Evolutionary conservation across 64 coral and sea anemone species (phyloP), one percentile per base, ranked within the genome.

Genomic region (Anthopleura sola): DNA sequence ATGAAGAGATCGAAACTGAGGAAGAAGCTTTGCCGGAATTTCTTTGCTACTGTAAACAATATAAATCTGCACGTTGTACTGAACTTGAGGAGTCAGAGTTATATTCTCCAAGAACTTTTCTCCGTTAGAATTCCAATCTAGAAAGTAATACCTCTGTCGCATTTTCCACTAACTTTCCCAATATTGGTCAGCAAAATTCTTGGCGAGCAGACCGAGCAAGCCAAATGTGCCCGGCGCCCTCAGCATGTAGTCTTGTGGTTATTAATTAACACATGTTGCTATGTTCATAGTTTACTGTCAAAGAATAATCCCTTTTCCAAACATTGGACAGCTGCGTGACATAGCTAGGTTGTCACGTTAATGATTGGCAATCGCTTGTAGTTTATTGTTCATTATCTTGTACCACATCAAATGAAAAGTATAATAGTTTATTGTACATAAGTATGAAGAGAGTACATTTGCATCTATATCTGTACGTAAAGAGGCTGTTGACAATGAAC

Each of bases 61-160:
- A 26, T 92, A 97, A 31, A 97, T 87, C 21, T 92, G 94, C 81
- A 97, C 47, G 37, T 84, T 91, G 23, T 49, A 80, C 64, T 87
- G 80, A 34, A 92, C 68, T 80, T 97, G 90, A 36, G 90, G 64
- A 58, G 94, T 85, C 53, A 97, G 38, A 0, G 87, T 82, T 36
- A 97, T 49, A 31, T 89, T 83, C 36, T 97, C 77, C 40, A 97
- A 87, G 47, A 87, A 97, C 29, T 24, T 38, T 54, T 85, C 78
- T 29, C 94, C 94, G 40, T 87, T 92, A 13, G 87, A 86, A 37
- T 97, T 90, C 94, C 94, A 97, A 29, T 97, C 94, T 1, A 97
- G 36, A 23, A 97, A 77, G 49, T 87, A 97, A 29, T 57, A 83
- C 78, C 80, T 97, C 13, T 60, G 54, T 8, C 40, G 81, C 90